Evolutionary conservation across 2,888 invertebrate genomes (phyloP).

Genomic region (Panzeria rudis): DNA sequence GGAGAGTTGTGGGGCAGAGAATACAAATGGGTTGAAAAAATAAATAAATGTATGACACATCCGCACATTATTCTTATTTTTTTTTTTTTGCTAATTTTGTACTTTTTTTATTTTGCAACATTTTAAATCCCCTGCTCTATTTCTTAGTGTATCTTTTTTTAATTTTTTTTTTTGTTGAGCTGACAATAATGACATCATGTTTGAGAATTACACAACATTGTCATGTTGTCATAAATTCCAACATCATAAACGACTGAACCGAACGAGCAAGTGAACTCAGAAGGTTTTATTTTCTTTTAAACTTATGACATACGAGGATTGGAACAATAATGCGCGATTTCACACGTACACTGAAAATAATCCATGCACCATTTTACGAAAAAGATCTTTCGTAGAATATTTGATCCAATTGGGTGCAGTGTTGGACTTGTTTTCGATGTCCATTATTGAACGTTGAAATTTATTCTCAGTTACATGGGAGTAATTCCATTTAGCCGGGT

Average conservation of each 20-base stretch:
- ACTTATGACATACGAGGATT: constrained; percentile 14
- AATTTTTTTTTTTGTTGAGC: constrained; percentile 38
- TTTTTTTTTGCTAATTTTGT: neutral
- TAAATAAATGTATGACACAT: constrained; percentile 46
- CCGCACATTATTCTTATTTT: constrained; percentile 25
- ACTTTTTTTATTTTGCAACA: constrained; percentile 30
- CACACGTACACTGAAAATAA: too few relatives aligned
- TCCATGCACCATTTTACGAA: too few relatives aligned
- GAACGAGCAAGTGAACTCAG: constrained; percentile 35
- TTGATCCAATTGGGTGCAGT: too few relatives aligned
- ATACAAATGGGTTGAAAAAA: neutral
- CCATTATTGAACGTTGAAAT: too few relatives aligned
- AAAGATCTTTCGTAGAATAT: too few relatives aligned
- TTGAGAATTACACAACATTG: constrained; percentile 60
- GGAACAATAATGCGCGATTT: too few relatives aligned
- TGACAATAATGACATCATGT: constrained; percentile 69
- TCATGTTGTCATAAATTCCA: constrained; percentile 64
- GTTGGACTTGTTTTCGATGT: too few relatives aligned
- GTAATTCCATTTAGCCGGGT: too few relatives aligned
- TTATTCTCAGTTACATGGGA: too few relatives aligned
- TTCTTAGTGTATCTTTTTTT: constrained; percentile 18
- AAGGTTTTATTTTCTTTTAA: constrained; percentile 15
- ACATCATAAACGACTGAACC: constrained; percentile 33
- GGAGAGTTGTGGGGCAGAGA: constrained; percentile 10
- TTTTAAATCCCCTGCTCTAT: constrained; percentile 44